Base-by-base conservation (phyloP, 2,797 vertebrate species). In the Huso huso region DNA sequence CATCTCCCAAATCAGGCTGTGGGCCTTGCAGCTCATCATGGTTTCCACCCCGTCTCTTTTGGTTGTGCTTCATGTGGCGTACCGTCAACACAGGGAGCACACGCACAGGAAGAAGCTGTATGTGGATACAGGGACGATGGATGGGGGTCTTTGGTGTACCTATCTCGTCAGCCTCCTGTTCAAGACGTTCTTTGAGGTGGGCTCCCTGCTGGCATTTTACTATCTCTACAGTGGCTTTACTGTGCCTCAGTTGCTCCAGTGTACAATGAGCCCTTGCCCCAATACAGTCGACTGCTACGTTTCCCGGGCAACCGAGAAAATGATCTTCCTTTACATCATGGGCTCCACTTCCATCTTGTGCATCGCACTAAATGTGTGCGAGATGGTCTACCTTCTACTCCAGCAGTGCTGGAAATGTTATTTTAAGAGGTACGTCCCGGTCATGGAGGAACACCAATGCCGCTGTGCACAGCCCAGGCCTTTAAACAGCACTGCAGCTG, bases 1-100 rank as follows among this genome's bases (percentile, higher is more conserved):
- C 8, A 77, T 96, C 37, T 97, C 93, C 3, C 94, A 95, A 70
- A 77, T 82, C 51, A 89, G 92, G 4, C 86, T 96, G 69, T 95
- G 93, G 94, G 91, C 93, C 10, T 79, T 97, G 70, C 93, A 96
- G 75, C 88, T 96, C 64, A 94, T 95, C 73, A 76, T 89, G 84
- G 94, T 94, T 66, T 95, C 94, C 8, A 93, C 85, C 0, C 93
- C 95, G 0, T 96, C 92, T 0, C 86, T 97, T 69, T 73, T 97
- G 63, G 93, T 96, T 66, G 88, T 90, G 7, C 87, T 95, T 64
- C 92, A 95, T 0, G 91, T 93, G 64, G 92, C 88, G 49, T 96
- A 94, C 76, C 75, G 81, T 10, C 86, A 94, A 71, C 84, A 83
- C 67, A 79, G 92, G 0, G 91, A 95, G 77, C 84, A 81, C 68